Conservation (phyloP, 2,888 invertebrate genomes). For the Escarpia spicata region DNA sequence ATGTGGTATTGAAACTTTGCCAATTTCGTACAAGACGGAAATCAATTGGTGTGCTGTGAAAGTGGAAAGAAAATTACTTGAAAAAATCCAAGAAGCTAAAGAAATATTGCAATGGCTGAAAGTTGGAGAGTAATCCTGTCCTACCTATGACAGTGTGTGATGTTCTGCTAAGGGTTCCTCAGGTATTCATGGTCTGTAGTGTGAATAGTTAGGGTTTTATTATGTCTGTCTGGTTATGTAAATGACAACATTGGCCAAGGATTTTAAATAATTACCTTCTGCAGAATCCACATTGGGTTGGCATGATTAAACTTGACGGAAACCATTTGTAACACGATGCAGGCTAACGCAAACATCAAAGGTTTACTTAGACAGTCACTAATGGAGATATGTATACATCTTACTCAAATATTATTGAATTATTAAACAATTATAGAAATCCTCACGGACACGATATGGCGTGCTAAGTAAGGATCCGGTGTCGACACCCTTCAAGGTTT, state of each 20-base stretch:
- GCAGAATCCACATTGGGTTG: background rate
- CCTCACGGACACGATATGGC: background rate
- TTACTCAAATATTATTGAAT: constrained; percentile 1
- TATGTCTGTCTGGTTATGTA: background rate
- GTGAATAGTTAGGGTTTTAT: too few species aligned
- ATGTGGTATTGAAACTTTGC: background rate
- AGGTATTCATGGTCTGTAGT: too few species aligned
- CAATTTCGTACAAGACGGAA: too few species aligned
- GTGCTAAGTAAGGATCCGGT: background rate
- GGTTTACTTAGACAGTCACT: background rate
- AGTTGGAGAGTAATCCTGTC: too few species aligned
- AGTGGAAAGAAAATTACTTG: too few species aligned
- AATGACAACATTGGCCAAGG: background rate
- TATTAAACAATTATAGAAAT: constrained; percentile 10
- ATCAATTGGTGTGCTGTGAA: too few species aligned
- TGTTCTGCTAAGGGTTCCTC: too few species aligned
- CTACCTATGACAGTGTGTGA: too few species aligned
- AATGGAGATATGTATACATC: constrained; percentile 7
- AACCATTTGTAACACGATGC: background rate
- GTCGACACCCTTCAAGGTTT: background rate
- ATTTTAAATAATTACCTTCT: background rate
- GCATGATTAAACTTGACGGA: background rate
- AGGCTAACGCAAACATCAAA: background rate
- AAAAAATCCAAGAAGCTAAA: too few species aligned
- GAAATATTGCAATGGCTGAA: too few species aligned